These are phyloP conservation scores for Apis florea DNA, from an alignment of 1,140 invertebrate species.

Conservation along the genomic window DNA sequence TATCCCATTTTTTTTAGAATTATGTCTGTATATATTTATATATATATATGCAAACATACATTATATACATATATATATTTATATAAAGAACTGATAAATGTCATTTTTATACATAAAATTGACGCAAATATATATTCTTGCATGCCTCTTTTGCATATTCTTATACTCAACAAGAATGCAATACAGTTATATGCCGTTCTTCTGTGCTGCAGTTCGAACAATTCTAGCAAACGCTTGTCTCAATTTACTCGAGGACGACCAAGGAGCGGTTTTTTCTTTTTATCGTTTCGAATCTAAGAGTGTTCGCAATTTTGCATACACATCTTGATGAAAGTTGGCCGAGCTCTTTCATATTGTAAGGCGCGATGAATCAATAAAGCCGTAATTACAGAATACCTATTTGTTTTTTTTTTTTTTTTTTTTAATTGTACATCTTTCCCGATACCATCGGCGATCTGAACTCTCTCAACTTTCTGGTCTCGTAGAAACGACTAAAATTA, in stretches of 20 bases:
- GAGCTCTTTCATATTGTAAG: conserved; percentile 55
- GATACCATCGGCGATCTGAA: conserved; percentile 22
- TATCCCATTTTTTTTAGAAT: conserved; percentile 14
- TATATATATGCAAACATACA: conserved; percentile 72
- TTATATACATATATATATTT: conserved; percentile 69
- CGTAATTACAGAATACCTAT: conserved; percentile 43
- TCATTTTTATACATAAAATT: conserved; percentile 21
- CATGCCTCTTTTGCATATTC: neutral
- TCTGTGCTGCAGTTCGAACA: conserved; percentile 36
- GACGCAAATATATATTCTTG: conserved; percentile 32
- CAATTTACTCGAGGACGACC: conserved; percentile 41
- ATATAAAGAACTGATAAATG: conserved; percentile 67
- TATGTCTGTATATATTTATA: conserved; percentile 1
- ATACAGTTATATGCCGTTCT: conserved; percentile 38
- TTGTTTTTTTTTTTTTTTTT: conserved; percentile 14
- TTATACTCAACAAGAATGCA: conserved; percentile 23
- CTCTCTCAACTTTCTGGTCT: conserved; percentile 14
- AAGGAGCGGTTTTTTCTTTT: conserved; percentile 56
- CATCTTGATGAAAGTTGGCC: conserved; percentile 35
- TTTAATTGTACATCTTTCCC: conserved; percentile 15
- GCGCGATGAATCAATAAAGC: conserved; percentile 50
- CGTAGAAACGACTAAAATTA: conserved; percentile 30
- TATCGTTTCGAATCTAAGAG: conserved; percentile 40
- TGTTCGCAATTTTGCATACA: conserved; percentile 26
- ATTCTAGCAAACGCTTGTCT: conserved; percentile 17